phyloP scores from a whole-genome alignment of 2,113 vertebrate species.

The Cardinalis cardinalis region DNA sequence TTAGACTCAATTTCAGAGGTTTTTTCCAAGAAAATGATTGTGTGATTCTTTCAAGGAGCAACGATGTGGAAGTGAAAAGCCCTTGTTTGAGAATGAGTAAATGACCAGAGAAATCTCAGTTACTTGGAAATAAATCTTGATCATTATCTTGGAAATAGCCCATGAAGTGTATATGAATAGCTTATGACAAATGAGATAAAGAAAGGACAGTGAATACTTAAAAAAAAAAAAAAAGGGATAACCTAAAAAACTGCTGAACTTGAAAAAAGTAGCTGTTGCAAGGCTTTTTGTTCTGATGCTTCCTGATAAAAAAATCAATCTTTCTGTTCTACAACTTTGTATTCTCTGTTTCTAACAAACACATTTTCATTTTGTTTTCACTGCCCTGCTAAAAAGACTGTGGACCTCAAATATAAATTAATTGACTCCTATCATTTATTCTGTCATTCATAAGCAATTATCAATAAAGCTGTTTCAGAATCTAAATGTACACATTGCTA shows the following conservation, averaged over 20 bases:
- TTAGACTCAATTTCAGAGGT: not conserved
- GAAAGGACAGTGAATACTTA: not conserved
- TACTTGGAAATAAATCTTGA: not conserved
- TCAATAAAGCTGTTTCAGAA: not conserved
- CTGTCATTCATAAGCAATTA: not conserved
- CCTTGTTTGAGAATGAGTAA: not conserved
- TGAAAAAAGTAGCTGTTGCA: not conserved
- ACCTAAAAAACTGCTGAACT: not conserved
- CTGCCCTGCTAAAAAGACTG: not conserved
- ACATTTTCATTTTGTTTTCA: not conserved
- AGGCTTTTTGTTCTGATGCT: not conserved
- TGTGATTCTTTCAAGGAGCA: not conserved
- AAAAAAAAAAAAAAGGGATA: not conserved
- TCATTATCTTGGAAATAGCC: not conserved
- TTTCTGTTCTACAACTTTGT: not conserved
- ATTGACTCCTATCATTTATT: not conserved
- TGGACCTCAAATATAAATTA: not conserved
- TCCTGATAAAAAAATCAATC: not conserved
- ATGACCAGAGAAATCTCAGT: not conserved
- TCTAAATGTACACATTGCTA: not conserved
- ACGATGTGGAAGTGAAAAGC: not conserved
- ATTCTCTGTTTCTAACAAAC: not conserved
- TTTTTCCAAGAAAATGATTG: not conserved
- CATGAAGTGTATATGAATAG: not conserved
- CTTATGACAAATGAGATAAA: not conserved